Evolutionary conservation across 2,888 invertebrate species (phyloP), one percentile per base, ranked within the genome.

Genomic region (Tortrix viridana): DNA sequence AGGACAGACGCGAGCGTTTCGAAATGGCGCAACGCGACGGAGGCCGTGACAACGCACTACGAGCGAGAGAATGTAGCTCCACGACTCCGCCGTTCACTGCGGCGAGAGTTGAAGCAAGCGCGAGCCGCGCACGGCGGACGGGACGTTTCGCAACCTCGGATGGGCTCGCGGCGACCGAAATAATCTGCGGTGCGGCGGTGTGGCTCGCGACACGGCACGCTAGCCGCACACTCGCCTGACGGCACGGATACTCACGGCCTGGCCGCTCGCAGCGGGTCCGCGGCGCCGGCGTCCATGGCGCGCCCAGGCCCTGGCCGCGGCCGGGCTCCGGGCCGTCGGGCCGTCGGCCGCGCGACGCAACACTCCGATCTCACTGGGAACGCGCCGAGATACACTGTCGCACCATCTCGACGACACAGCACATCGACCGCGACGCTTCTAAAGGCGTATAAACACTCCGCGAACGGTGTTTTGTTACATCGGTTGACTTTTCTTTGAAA

Each of bases 401-500:
- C 90, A 89, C 89, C 92, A 92, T 92, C 84, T 89, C 84, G 85
- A 85, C 88, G 86, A 88, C 91, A 88, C 87, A 86, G 80, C 89
- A 89, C 91, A 85, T 86, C 86, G 75, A 90, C 86, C 89, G 80
- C 85, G 84, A 80, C 90, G 84, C 85, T 89, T 84, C 79, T 79
- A 77, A 80, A 84, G 89, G 80, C 90, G 88, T 88, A 90, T 90
- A 92, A 91, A 92, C 92, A 92, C 91, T 90, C 82, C 91, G 87
- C 90, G 89, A 83, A 87, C 83, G 85, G 87, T 92, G 92, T 92
- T 92, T 92, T 91, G 91, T 92, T 92, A 92, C 92, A 91, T 92
- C 82, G 87, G 91, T 88, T 89, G 90, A 92, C 89, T 92, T 92
- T 92, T 92, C 92, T 92, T 91, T 92, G 92, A 92, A 92, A 92